Base-by-base conservation (phyloP, 2,113 vertebrate species). In the Protomyctophum bolini region DNA sequence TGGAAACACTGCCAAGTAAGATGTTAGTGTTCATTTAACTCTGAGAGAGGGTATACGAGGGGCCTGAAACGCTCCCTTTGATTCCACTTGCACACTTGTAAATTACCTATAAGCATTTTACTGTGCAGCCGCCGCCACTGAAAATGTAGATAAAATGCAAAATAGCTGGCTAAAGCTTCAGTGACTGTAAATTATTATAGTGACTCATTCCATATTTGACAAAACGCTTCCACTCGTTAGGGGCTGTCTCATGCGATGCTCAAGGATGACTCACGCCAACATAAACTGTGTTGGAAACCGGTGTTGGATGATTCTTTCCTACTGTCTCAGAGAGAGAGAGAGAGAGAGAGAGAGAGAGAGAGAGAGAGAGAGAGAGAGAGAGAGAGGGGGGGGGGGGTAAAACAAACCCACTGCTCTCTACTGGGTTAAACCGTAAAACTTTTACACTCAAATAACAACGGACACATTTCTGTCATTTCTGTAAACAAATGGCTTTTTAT, bases 61-160 rank as follows among this genome's bases (percentile, higher is more conserved):
- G 33, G 33, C 33, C 33, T 4, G 33, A 33, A 33, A 33, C 2
- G 33, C 2, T 33, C 33, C 33, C 2, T 33, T 33, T 33, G 33
- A 33, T 33, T 33, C 33, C 33, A 33, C 33, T 33, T 33, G 33
- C 4, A 33, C 33, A 33, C 33, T 33, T 33, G 33, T 33, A 33
- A 33, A 33, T 33, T 33, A 33, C 33, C 33, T 33, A 33, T n/a
- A n/a, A 33, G 33, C 33, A 33, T 33, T 33, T 33, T 4, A 33
- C 33, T 33, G 33, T 33, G 33, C 33, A 33, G 33, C 33, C 2
- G 69, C 57, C 3, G 0, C 21, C 2, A 33, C 73, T 73, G 33
- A 2, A 33, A 76, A 65, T 70, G 72, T 54, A 56, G 64, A 71
- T 70, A 74, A 41, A 14, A 58, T 70, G 70, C 68, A 54, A 6